phyloP scores from a whole-genome alignment of 1,140 invertebrate genomes.

The Ceratoteleas bidentatus region DNA sequence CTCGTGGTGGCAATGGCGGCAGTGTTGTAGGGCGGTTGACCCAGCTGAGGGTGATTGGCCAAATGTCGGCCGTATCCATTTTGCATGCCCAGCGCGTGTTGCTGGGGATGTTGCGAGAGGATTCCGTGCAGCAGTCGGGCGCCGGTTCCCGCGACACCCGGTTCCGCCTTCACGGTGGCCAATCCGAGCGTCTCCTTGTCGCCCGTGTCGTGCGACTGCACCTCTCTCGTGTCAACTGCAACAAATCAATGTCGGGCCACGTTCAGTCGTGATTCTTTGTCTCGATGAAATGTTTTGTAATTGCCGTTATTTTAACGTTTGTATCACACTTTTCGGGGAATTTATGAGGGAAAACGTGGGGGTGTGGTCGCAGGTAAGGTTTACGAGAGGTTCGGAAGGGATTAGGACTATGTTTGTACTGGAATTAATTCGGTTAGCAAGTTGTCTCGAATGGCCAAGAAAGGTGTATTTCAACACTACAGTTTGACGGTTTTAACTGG shows the following conservation, averaged over 20 bases:
- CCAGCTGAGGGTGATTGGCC: slow-evolving; percentile 75
- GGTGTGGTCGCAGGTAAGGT: too few relatives aligned
- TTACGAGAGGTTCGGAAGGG: too few relatives aligned
- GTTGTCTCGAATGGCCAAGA: too few relatives aligned
- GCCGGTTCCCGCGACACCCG: slow-evolving; percentile 75
- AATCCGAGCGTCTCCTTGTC: slow-evolving; percentile 77
- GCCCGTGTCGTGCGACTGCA: slow-evolving; percentile 76
- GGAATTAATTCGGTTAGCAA: too few relatives aligned
- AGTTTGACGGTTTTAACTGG: too few relatives aligned
- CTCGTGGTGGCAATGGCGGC: slow-evolving; percentile 78
- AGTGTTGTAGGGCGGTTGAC: slow-evolving; percentile 77
- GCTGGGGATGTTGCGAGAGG: slow-evolving; percentile 82
- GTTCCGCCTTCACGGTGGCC: slow-evolving; percentile 78
- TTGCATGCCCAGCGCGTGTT: slow-evolving; percentile 73
- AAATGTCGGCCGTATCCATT: slow-evolving; percentile 78
- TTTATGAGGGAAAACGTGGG: too few relatives aligned
- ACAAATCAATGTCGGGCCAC: slow-evolving; percentile 33
- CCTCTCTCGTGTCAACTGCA: slow-evolving; percentile 82
- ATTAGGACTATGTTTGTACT: too few relatives aligned
- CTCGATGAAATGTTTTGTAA: too few relatives aligned
- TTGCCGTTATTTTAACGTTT: too few relatives aligned
- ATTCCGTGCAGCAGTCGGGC: slow-evolving; percentile 84
- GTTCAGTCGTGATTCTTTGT: too few relatives aligned
- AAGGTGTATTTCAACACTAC: too few relatives aligned
- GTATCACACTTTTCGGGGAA: too few relatives aligned